Evolutionary conservation across 2,113 vertebrate species (phyloP).

Genomic region (Lepidothrix coronata): DNA sequence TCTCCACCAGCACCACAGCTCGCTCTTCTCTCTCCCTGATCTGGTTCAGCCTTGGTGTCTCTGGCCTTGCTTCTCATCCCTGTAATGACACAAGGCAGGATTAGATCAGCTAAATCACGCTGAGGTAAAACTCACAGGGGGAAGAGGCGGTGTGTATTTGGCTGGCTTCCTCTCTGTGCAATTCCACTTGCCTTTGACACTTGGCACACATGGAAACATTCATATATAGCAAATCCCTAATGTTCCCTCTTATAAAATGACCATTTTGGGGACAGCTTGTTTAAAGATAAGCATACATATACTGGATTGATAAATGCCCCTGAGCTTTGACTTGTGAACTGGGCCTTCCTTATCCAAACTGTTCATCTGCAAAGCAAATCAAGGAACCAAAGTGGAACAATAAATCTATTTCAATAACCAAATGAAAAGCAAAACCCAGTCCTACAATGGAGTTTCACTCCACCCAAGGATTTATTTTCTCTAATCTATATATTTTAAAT

Average conservation of each 20-base stretch:
- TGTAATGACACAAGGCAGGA: not conserved
- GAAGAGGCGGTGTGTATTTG: not conserved
- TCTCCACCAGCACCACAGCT: not conserved
- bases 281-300: not conserved
- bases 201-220: not conserved
- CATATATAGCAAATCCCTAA: not conserved
- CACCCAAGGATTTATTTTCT: not conserved
- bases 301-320: not conserved
- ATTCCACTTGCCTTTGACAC: not conserved
- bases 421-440: not conserved
- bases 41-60: not conserved
- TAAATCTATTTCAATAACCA: not conserved
- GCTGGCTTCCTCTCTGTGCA: not conserved
- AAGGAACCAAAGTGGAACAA: not conserved
- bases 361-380: not conserved
- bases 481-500: not conserved
- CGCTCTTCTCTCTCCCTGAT: too few species aligned
- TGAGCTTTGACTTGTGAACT: not conserved
- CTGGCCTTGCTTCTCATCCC: not conserved
- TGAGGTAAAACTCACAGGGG: not conserved
- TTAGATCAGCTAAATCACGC: not conserved
- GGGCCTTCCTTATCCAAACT: not conserved
- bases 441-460: not conserved
- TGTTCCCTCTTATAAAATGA: not conserved
- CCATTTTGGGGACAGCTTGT: fast-evolving